Base-by-base conservation (phyloP, 1,140 invertebrate species). In the Lysiphlebus fabarum region DNA sequence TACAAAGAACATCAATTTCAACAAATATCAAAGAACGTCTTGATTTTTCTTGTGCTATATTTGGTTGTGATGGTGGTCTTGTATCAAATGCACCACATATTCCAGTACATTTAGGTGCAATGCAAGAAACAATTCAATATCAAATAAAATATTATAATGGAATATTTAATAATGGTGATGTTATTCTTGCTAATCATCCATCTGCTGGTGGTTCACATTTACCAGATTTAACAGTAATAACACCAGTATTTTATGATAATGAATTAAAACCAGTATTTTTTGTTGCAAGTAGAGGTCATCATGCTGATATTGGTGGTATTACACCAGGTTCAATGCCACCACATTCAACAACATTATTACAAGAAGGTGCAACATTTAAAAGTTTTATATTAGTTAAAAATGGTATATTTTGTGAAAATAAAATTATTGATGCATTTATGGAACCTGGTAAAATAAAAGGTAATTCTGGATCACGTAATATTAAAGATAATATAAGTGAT, bases 51-150 rank as follows among this genome's bases (percentile, higher is more conserved):
- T 99, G 98, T 80, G 98, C 98, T 0, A 75, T 99, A 56, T 99
- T 99, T 81, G 96, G 95, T 0, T 91, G 94, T 0, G 95, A 98
- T 77, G 98, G 97, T 1, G 96, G 95, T 10, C 82, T 99, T 7
- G 95, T 99, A 0, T 96, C 95, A 17, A 99, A 99, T 82, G 97
- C 96, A 37, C 97, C 97, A 14, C 96, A 99, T 71, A 99, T 99
- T 70, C 97, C 97, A 0, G 97, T 99, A 0, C 96, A 99, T 81
- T 78, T 99, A 43, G 96, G 96, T 6, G 91, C 96, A 14, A 98
- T 98, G 96, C 95, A 95, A 79, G 92, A 93, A 77, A 89, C 92
- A 5, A 95, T 98, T 1, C 92, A 97, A 71, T 98, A 92, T 78
- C 96, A 86, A 81, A 84, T 86, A 42, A 78, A 67, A 57, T 74